Evolutionary conservation across 2,113 vertebrate genomes (phyloP).

Genomic region (Gallinago paraguaiae): DNA sequence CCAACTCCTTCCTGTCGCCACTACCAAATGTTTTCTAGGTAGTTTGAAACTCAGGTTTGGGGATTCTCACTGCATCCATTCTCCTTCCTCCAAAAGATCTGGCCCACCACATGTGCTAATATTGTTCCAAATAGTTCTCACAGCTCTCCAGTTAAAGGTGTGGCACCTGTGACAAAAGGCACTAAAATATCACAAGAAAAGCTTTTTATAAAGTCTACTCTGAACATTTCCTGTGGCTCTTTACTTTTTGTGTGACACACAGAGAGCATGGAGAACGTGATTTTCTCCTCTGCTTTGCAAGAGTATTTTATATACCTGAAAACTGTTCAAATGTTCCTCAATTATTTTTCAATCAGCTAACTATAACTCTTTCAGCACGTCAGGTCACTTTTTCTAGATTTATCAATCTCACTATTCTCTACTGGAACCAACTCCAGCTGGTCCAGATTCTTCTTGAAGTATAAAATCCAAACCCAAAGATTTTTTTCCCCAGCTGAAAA

Average conservation of each 20-base stretch:
- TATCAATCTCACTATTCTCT: not conserved
- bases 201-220: not conserved
- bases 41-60: not conserved
- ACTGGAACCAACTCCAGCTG: not conserved
- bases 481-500: not conserved
- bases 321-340: not conserved
- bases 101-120: rapidly evolving
- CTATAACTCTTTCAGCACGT: not conserved
- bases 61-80: not conserved
- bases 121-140: not conserved
- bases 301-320: not conserved
- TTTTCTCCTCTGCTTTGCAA: not conserved
- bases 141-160: not conserved
- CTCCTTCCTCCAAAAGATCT: not conserved
- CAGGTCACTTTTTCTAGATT: not conserved
- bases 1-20: not conserved
- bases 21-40: not conserved
- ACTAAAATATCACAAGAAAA: not conserved
- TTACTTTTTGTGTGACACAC: not conserved
- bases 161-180: no score
- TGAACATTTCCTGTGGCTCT: not conserved
- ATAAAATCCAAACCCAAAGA: not conserved
- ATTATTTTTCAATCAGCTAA: not conserved
- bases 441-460: not conserved
- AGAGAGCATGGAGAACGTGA: not conserved